Base-by-base conservation (phyloP, 2,888 invertebrate genomes). In the Drosophila ezoana region DNA sequence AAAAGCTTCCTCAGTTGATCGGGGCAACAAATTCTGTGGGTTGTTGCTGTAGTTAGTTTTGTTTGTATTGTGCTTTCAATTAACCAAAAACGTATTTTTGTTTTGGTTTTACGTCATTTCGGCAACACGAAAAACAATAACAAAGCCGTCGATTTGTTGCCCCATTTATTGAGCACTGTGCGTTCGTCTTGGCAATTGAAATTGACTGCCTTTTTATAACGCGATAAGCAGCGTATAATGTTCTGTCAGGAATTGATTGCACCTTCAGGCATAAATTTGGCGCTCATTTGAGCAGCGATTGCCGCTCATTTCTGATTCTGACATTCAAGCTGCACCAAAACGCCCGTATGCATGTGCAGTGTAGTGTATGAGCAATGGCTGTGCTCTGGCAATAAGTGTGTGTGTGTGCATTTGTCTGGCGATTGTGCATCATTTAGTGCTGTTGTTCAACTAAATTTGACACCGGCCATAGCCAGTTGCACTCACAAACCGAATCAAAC, bases 41-140 rank as follows among this genome's bases (percentile, higher is more conserved):
- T 51, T 33, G 44, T 37, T 60, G 41, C 14, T 43, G 33, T 16
- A 10, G 16, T 16, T 11, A 11, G 64, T 41, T 49, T 49, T 63
- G 52, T 33, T 51, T 52, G 49, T 76, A 65, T 63, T 73, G 68
- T 69, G 67, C 61, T 53, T 76, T 82, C 76, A 81, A 85, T 85
- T 85, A 85, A 69, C 66, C 62, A 62, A 79, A 79, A 74, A 65
- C 67, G 73, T 74, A 74, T 70, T 76, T 79, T 41, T 60, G 53
- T 66, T 63, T 53, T 35, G 32, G 20, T 35, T 76, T 68, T 53
- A 66, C 72, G 68, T 66, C 66, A 69, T 53, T 68, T 67, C 67
- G 62, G 59, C 77, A 49, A 23, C 32, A 44, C 44, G 11, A 18
- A 52, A 9, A 38, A 49, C 40, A 18, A 28, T 41, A 14, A 32